Base-by-base conservation (phyloP, 1,140 invertebrate species). In the Drosophila takahashii region DNA sequence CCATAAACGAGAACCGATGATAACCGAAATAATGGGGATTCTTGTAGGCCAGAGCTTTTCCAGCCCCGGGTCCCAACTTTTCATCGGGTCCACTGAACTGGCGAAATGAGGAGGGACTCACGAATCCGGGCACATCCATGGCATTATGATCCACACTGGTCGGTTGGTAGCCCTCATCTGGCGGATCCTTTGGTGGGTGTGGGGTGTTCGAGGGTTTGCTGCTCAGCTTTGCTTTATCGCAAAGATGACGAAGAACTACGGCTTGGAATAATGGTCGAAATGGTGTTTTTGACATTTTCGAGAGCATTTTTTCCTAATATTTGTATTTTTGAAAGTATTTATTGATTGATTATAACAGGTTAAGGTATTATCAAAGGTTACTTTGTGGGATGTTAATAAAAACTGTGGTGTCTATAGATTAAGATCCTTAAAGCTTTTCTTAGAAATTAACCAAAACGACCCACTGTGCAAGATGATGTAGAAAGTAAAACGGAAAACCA, bases 101-200 rank as follows among this genome's bases (percentile, higher is more conserved):
- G 0, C 90, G 80, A 65, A 73, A 91, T 6, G 67, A 70, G 11
- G 81, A 29, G 2, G 83, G 53, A 0, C 58, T 56, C 9, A 90
- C 36, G 54, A 71, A 90, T 0, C 56, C 39, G 0, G 74, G 29
- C 8, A 76, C 57, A 6, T 76, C 67, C 2, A 91, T 45, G 0
- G 48, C 78, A 0, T 61, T 32, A 37, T 91, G 89, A 18, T 73
- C 47, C 0, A 91, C 62, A 18, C 32, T 36, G 0, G 11, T 2
- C 0, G 89, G 80, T 5, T 56, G 18, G 26, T 90, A 90, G 29
- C 79, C 57, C 15, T 72, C 73, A 15, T 84, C 83, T 0, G 89
- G 83, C 0, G 84, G 89, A 62, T 91, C 89, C 44, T 91, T 91
- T 0, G 89, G 87, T 3, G 89, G 89, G n/a, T 58, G 89, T 1